Conservation (phyloP, 2,113 vertebrate species). For the Ailurus styani region DNA sequence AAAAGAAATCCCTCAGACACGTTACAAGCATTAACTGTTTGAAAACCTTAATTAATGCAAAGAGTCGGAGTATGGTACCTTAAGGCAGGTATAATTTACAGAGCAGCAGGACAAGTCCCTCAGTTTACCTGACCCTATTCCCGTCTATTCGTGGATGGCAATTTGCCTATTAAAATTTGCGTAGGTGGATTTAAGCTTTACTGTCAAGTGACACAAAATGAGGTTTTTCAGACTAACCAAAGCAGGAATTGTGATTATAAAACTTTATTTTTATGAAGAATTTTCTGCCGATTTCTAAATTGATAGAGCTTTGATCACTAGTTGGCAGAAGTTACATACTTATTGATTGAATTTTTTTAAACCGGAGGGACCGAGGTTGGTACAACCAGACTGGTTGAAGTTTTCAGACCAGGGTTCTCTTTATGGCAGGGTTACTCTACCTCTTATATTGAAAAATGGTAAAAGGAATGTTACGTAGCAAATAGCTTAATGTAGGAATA, state of each 20-base stretch:
- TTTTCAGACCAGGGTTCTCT: conserved; percentile 11
- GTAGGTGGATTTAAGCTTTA: conserved; percentile 32
- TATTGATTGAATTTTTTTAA: conserved; percentile 16
- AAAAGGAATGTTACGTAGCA: conserved; percentile 1
- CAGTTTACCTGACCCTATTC: background rate
- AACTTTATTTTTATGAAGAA: conserved; percentile 3
- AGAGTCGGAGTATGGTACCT: conserved; percentile 29
- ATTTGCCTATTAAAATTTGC: conserved; percentile 29
- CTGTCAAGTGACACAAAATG: background rate
- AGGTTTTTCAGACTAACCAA: conserved; percentile 23
- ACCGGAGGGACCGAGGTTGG: background rate
- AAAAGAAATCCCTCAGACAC: conserved; percentile 39
- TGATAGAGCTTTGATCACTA: background rate
- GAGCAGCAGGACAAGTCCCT: conserved; percentile 33
- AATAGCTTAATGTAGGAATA: background rate
- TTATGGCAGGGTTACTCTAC: background rate
- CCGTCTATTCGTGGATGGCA: background rate
- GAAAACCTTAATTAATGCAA: background rate
- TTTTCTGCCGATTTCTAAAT: conserved; percentile 18
- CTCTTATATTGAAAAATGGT: conserved; percentile 35
- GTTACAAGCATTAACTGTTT: background rate
- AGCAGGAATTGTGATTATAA: background rate
- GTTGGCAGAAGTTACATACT: conserved; percentile 17
- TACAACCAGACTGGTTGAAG: background rate
- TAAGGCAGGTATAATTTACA: conserved; percentile 38